A percentile compares a stretch with the other conserved stretches of the same genome.
phyloP scores from a whole-genome alignment of 1,140 invertebrate species.

The Zaprionus lachaisei region DNA sequence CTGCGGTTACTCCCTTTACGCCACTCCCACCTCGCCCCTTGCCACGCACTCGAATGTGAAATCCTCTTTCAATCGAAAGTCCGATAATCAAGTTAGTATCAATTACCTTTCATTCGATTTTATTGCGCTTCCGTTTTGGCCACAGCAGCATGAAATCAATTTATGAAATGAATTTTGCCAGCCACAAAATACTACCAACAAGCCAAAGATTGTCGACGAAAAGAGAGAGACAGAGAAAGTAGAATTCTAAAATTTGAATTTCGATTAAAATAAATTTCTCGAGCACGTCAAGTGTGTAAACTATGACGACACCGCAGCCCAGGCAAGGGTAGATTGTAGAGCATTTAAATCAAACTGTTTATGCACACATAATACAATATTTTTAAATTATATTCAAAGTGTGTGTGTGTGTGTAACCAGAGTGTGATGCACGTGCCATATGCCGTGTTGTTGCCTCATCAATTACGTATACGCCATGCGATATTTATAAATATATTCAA shows the following conservation, averaged over 20 bases:
- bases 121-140: conserved; percentile 20
- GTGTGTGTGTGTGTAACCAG: conserved; percentile 2
- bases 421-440: conserved; percentile 17
- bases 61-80: conserved; percentile 4
- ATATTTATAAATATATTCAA: conserved; percentile 7
- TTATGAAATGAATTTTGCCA: conserved; percentile 26
- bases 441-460: conserved; percentile 17
- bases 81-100: conserved; percentile 28
- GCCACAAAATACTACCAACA: conserved; percentile 17
- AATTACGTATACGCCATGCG: conserved; percentile 22
- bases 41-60: background rate
- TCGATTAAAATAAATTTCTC: conserved; percentile 27
- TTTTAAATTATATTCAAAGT: background rate
- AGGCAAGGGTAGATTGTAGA: background rate
- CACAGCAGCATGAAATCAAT: conserved; percentile 36
- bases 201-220: conserved; percentile 15
- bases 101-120: conserved; percentile 34
- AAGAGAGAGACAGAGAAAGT: background rate
- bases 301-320: background rate
- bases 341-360: conserved; percentile 27
- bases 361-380: conserved; percentile 11
- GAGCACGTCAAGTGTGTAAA: conserved; percentile 8
- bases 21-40: background rate
- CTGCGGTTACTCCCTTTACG: background rate
- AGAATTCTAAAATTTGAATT: conserved; percentile 6